A percentile compares a stretch with the other conserved stretches of the same genome.
These are phyloP conservation scores for Spodoptera frugiperda DNA, from an alignment of 1,140 invertebrate genomes.

Conservation along the genomic window DNA sequence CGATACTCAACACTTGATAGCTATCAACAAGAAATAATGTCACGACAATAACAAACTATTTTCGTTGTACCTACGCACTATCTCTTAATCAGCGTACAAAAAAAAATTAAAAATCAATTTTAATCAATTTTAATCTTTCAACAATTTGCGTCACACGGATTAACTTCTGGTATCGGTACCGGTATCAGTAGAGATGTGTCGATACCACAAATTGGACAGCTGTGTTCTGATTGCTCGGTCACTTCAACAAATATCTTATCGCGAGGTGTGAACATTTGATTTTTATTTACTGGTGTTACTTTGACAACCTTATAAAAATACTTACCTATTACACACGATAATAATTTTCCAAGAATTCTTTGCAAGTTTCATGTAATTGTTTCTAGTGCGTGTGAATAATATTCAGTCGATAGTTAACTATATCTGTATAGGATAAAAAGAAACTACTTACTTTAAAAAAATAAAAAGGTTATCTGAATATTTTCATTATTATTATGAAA, in stretches of 20 bases:
- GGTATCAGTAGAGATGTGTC: slow-evolving; percentile 4
- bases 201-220: slow-evolving; percentile 24
- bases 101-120: slow-evolving; percentile 33
- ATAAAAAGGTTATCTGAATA: too few relatives aligned
- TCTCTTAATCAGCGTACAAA: slow-evolving; percentile 5
- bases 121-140: slow-evolving; percentile 33
- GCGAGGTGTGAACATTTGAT: slow-evolving; percentile 9
- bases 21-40: slow-evolving; percentile 17
- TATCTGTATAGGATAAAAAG: too few relatives aligned
- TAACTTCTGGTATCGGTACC: slow-evolving; percentile 25
- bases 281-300: slow-evolving; percentile 16
- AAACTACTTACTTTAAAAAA: too few relatives aligned
- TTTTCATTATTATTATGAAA: too few relatives aligned
- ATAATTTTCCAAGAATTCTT: too few relatives aligned
- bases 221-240: slow-evolving; percentile 23
- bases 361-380: too few relatives aligned
- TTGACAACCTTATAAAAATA: neutral
- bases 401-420: too few relatives aligned
- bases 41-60: slow-evolving; percentile 15
- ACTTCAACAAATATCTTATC: slow-evolving; percentile 29
- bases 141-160: slow-evolving; percentile 37
- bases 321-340: too few relatives aligned
- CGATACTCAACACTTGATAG: neutral
- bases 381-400: too few relatives aligned
- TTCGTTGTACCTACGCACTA: neutral